These are phyloP conservation scores for Lapara coniferarum DNA, from an alignment of 2,888 invertebrate genomes.

Conservation along the genomic window DNA sequence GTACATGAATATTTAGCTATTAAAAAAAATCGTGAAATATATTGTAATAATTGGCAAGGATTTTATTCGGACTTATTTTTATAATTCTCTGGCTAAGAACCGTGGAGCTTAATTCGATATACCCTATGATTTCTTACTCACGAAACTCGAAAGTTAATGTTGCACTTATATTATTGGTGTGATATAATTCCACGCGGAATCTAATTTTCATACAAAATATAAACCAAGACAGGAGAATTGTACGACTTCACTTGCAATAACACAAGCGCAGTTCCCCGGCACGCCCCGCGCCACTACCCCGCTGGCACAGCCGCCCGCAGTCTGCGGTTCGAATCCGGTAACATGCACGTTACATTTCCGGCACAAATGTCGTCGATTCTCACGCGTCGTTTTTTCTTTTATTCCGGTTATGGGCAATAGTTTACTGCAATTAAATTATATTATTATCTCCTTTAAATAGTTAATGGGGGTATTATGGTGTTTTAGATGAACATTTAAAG, in stretches of 20 bases:
- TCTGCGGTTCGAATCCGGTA: background rate
- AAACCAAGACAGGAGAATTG: conserved; percentile 38
- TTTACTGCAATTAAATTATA: background rate
- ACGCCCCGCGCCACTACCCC: background rate
- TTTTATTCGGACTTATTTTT: no score
- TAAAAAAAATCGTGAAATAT: no score
- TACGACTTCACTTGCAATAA: conserved; percentile 23
- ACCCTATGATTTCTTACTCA: no score
- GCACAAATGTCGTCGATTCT: conserved; percentile 16
- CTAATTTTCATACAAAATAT: no score
- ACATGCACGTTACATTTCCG: conserved; percentile 15
- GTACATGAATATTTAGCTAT: no score
- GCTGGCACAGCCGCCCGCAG: background rate
- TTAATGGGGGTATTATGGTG: conserved; percentile 5
- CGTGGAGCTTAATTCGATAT: no score
- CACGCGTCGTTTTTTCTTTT: conserved; percentile 13
- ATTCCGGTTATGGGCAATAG: conserved; percentile 1
- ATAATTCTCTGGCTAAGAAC: no score
- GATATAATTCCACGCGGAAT: no score
- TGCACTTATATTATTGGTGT: no score
- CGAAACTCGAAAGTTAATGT: no score
- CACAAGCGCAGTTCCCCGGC: background rate
- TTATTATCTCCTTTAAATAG: background rate
- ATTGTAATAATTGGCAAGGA: no score
- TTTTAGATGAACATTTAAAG: conserved; percentile 4